Conservation (phyloP, 2,888 invertebrate species). For the Pilophorus perplexus region DNA sequence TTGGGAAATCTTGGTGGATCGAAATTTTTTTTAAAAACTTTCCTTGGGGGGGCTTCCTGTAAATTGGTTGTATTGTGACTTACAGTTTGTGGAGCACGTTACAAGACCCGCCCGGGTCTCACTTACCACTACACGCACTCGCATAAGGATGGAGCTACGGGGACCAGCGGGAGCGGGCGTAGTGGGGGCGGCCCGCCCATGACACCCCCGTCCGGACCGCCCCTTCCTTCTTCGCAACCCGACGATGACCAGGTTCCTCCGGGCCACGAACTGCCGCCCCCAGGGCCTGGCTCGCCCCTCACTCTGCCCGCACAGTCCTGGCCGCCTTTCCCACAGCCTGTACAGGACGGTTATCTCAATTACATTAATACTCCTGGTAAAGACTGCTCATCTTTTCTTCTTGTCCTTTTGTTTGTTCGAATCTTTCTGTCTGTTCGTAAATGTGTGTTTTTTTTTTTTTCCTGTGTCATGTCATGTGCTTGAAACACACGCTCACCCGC, state of each 20-base stretch:
- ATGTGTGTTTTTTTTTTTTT: not conserved
- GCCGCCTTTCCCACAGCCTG: slow-evolving; percentile 55
- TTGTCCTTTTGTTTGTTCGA: slow-evolving; percentile 12
- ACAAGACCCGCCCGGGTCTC: slow-evolving; percentile 93
- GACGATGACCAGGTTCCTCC: slow-evolving; percentile 11
- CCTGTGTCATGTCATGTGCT: slow-evolving; percentile 7
- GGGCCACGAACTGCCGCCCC: slow-evolving; percentile 43
- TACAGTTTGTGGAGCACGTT: slow-evolving; percentile 90
- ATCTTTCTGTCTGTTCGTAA: not conserved
- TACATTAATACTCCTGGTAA: slow-evolving; percentile 52
- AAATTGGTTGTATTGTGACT: slow-evolving; percentile 43
- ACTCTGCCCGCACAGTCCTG: slow-evolving; percentile 56
- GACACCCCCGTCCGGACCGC: slow-evolving; percentile 25
- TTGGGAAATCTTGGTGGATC: not conserved
- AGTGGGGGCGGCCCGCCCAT: slow-evolving; percentile 42
- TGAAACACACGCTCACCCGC: slow-evolving; percentile 25
- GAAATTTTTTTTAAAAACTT: not conserved
- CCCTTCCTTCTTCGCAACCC: slow-evolving; percentile 55
- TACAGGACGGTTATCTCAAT: slow-evolving; percentile 58
- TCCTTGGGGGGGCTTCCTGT: slow-evolving; percentile 40
- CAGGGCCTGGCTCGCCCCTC: slow-evolving; percentile 51
- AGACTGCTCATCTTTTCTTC: slow-evolving; percentile 43
- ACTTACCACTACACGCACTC: slow-evolving; percentile 94
- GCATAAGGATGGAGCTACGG: slow-evolving; percentile 58
- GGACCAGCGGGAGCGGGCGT: slow-evolving; percentile 46